These are phyloP conservation scores for Asobara japonica DNA, from an alignment of 1,140 invertebrate genomes.

Conservation along the genomic window DNA sequence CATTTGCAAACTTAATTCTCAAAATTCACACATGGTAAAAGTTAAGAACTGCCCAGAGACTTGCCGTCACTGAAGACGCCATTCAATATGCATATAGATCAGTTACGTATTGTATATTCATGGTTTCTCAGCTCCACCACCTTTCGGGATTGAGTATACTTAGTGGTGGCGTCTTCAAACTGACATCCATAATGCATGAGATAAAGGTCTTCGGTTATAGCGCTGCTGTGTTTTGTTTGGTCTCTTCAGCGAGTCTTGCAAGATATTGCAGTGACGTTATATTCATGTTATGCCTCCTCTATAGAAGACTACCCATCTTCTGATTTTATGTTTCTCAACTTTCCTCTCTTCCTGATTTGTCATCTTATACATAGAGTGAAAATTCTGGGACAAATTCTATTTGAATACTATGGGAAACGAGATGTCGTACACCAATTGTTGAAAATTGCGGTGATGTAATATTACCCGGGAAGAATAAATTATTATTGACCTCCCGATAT, in stretches of 20 bases:
- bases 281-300: conserved; percentile 64
- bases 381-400: no score
- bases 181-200: conserved; percentile 66
- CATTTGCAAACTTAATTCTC: no score
- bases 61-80: background rate
- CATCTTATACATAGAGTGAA: no score
- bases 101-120: conserved; percentile 65
- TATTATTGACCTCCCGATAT: no score
- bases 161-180: conserved; percentile 49
- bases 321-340: conserved; percentile 30
- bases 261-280: conserved; percentile 64
- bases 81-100: conserved; percentile 18
- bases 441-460: no score
- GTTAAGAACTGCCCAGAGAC: background rate
- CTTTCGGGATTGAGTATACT: conserved; percentile 37
- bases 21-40: background rate
- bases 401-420: no score
- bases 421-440: no score
- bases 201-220: conserved; percentile 54
- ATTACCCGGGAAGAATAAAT: no score
- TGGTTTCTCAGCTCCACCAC: conserved; percentile 62
- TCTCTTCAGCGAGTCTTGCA: conserved; percentile 44
- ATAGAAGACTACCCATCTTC: conserved; percentile 59
- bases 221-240: conserved; percentile 28
- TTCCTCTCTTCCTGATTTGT: background rate